Evolutionary conservation across 2,113 vertebrate genomes (phyloP).

Genomic region (Pachyramphus minor): DNA sequence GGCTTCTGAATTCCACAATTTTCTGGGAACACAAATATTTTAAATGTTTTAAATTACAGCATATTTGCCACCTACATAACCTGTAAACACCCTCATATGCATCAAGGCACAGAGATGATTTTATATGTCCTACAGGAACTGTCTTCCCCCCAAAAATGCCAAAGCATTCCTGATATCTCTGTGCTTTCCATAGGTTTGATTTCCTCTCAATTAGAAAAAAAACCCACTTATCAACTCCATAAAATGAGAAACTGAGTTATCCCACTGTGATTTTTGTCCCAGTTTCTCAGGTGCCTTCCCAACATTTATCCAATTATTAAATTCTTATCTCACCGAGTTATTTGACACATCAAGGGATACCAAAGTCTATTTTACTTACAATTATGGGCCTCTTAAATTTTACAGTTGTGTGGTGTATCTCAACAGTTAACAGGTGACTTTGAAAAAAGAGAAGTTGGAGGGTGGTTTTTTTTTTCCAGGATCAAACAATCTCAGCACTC

Average conservation of each 20-base stretch:
- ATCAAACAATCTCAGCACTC: neutral
- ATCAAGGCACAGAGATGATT: neutral
- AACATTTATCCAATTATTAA: neutral
- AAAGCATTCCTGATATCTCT: neutral
- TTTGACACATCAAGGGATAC: neutral
- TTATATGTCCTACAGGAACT: neutral
- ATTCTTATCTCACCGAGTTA: neutral
- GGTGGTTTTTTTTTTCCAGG: neutral
- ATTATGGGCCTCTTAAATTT: neutral
- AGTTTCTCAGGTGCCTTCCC: neutral
- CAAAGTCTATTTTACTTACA: neutral
- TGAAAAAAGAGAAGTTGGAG: neutral
- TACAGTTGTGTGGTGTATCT: neutral
- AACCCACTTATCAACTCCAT: neutral
- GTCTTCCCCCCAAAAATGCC: neutral
- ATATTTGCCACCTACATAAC: neutral
- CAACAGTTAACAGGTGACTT: neutral
- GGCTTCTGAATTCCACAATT: neutral
- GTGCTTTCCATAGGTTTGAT: neutral
- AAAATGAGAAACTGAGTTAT: neutral
- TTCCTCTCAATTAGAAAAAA: neutral
- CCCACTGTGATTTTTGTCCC: neutral
- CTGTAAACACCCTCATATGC: neutral
- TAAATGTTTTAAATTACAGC: neutral
- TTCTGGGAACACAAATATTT: neutral